phyloP scores from a whole-genome alignment of 53 echinoderm and acorn worm species.

The Actinopyga echinites region DNA sequence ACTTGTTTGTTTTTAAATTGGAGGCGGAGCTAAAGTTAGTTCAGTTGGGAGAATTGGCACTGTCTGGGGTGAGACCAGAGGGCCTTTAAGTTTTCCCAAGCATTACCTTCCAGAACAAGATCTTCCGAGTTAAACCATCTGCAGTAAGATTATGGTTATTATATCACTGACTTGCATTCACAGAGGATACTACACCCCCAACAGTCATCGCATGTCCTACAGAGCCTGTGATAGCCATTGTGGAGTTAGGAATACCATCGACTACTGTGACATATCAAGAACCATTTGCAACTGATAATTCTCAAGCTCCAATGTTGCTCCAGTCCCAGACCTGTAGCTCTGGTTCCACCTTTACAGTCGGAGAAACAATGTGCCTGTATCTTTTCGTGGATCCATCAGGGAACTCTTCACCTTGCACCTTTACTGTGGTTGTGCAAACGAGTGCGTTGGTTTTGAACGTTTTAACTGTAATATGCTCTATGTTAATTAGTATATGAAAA shows the following conservation, averaged over 20 bases:
- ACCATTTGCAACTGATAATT: conserved; percentile 55
- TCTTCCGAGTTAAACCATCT: too few species aligned
- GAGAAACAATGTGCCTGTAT: conserved; percentile 50
- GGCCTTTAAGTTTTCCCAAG: too few species aligned
- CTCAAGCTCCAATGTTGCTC: conserved; percentile 28
- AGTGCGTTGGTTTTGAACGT: too few species aligned
- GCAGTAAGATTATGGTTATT: too few species aligned
- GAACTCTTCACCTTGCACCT: conserved; percentile 49
- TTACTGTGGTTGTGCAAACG: conserved; percentile 54
- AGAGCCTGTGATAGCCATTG: not conserved
- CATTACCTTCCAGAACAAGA: too few species aligned
- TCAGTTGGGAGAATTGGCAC: too few species aligned
- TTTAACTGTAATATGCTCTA: too few species aligned
- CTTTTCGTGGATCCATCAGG: conserved; percentile 57
- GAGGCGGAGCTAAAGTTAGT: too few species aligned
- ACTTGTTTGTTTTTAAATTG: too few species aligned
- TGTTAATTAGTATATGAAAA: too few species aligned
- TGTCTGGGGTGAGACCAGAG: too few species aligned
- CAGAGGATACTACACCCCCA: conserved; percentile 1
- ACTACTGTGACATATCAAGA: not conserved
- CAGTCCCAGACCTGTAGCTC: conserved; percentile 44
- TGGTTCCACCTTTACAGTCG: conserved; percentile 37
- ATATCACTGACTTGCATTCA: too few species aligned
- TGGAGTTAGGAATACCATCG: not conserved
- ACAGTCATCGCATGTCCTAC: not conserved